phyloP scores from a whole-genome alignment of 2,113 vertebrate species.

The Ploceus nigricollis region DNA sequence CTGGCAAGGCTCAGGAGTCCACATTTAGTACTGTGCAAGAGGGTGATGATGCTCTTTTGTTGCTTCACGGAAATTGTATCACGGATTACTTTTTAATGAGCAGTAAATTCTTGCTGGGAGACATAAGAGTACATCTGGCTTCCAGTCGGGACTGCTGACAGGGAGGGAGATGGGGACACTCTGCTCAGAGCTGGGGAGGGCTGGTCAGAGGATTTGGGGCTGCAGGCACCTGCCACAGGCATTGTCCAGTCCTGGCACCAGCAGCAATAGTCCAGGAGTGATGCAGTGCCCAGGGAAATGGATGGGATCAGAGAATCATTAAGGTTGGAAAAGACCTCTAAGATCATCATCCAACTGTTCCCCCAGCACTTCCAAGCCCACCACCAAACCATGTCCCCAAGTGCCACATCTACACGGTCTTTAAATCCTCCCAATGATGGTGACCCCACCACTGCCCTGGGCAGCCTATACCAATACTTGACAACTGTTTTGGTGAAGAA shows the following conservation, averaged over 20 bases:
- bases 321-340: not conserved
- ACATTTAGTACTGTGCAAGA: not conserved
- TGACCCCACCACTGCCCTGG: not conserved
- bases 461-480: not conserved
- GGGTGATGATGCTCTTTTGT: conserved; percentile 22
- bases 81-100: conserved; percentile 50
- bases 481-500: not conserved
- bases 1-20: not conserved
- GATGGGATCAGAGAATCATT: not conserved
- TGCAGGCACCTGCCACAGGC: not conserved
- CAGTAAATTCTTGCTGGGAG: conserved; percentile 24
- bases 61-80: conserved; percentile 38
- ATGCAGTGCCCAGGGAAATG: not conserved
- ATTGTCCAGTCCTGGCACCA: not conserved
- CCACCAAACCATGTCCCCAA: not conserved
- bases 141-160: not conserved
- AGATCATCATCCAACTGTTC: not conserved
- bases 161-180: not conserved
- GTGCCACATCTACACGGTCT: not conserved
- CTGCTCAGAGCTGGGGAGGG: not conserved
- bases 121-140: conserved; percentile 17
- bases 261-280: not conserved
- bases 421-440: not conserved
- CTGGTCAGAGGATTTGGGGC: not conserved
- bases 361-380: not conserved